Percentiles rank a stretch among this genome's conserved stretches.
Conservation (phyloP, 2,113 vertebrate genomes). For the Solea senegalensis region DNA sequence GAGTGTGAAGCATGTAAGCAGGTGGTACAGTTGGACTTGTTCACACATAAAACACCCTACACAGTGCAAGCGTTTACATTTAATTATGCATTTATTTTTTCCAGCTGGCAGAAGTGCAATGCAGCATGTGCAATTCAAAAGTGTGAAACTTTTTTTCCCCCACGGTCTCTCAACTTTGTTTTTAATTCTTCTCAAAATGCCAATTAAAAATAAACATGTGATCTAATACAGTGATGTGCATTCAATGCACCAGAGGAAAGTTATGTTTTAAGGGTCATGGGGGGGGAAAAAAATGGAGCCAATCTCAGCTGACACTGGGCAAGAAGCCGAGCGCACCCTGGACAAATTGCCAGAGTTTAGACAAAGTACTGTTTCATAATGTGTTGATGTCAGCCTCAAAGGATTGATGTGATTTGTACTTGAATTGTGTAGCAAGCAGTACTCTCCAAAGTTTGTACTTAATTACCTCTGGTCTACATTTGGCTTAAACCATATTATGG, state of each 20-base stretch:
- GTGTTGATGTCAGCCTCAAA: not conserved
- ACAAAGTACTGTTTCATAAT: not conserved
- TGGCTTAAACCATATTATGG: conserved; percentile 32
- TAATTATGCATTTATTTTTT: not conserved
- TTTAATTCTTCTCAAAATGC: not conserved
- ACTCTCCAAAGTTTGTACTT: conserved; percentile 12
- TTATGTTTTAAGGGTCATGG: too few relatives aligned
- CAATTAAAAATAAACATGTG: conserved; percentile 2
- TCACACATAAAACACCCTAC: conserved; percentile 14
- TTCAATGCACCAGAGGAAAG: too few relatives aligned
- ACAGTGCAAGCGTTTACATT: not conserved
- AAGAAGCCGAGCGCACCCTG: too few relatives aligned
- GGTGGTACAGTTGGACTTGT: conserved; percentile 29
- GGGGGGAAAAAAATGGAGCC: too few relatives aligned
- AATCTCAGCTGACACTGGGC: not conserved
- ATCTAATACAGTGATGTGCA: not conserved
- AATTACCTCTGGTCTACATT: conserved; percentile 33
- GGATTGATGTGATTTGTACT: not conserved
- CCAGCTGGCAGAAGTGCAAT: not conserved
- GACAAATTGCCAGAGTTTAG: not conserved
- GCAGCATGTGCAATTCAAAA: not conserved
- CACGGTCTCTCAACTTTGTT: not conserved
- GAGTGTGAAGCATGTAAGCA: conserved; percentile 25
- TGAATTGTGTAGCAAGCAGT: conserved; percentile 3
- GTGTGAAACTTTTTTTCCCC: not conserved